phyloP scores from a whole-genome alignment of 2,113 vertebrate species.

The Reinhardtius hippoglossoides region DNA sequence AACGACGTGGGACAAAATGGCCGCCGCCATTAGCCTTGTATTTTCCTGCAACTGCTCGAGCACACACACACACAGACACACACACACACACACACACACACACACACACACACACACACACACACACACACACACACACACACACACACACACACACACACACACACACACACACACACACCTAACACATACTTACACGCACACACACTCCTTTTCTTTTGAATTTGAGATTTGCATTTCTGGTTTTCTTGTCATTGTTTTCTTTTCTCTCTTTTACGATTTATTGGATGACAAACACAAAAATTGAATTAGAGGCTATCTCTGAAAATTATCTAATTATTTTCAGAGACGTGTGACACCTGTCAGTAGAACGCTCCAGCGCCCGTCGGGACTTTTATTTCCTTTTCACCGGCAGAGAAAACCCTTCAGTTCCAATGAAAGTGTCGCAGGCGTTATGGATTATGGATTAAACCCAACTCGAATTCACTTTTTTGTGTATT shows the following conservation, averaged over 20 bases:
- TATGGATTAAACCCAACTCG: background rate
- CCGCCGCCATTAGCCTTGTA: conserved; percentile 6
- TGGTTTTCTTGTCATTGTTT: background rate
- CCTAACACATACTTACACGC: background rate
- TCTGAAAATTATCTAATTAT: background rate
- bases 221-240: background rate
- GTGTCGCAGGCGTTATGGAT: background rate
- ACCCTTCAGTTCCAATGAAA: background rate
- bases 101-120: conserved; percentile 11
- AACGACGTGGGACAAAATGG: conserved; percentile 13
- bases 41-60: background rate
- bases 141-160: background rate
- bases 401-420: background rate
- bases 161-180: conserved; percentile 7
- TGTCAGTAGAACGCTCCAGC: background rate
- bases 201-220: background rate
- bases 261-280: background rate
- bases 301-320: background rate
- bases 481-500: background rate
- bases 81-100: background rate
- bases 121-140: background rate
- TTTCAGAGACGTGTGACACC: no score
- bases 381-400: conserved; percentile 10
- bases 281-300: background rate
- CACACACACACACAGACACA: background rate